phyloP scores from a whole-genome alignment of 2,113 vertebrate genomes.

The Casuarius casuarius region DNA sequence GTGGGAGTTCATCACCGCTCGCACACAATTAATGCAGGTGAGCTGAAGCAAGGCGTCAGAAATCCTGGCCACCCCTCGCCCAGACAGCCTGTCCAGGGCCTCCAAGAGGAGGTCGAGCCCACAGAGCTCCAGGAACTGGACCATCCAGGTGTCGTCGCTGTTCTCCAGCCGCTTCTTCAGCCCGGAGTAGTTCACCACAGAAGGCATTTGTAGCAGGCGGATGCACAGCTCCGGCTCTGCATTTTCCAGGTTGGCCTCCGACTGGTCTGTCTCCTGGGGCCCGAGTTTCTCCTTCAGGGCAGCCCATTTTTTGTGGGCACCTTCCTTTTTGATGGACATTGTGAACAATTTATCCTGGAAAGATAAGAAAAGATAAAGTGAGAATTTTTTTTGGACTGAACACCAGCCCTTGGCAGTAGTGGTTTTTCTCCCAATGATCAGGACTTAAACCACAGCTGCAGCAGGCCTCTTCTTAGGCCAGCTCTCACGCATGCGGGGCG shows the following conservation, averaged over 20 bases:
- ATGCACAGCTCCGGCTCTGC: constrained; percentile 96
- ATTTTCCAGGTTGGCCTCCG: constrained; percentile 94
- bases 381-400: neutral
- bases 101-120: constrained; percentile 95
- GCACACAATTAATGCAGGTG: constrained; percentile 94
- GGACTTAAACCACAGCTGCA: neutral
- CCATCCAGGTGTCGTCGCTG: constrained; percentile 93
- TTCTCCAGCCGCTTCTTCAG: constrained; percentile 92
- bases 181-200: constrained; percentile 95
- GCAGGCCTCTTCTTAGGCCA: neutral
- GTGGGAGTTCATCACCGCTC: constrained; percentile 93
- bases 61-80: constrained; percentile 91
- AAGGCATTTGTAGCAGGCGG: constrained; percentile 93
- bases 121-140: constrained; percentile 94
- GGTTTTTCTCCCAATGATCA: neutral
- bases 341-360: constrained; percentile 49
- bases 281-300: constrained; percentile 87
- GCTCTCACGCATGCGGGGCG: neutral
- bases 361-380: neutral
- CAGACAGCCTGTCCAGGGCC: constrained; percentile 92
- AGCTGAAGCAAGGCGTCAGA: constrained; percentile 94
- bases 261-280: constrained; percentile 87
- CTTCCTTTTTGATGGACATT: constrained; percentile 86
- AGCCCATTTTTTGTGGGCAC: constrained; percentile 89
- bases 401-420: neutral